Percentiles rank a stretch among this genome's conserved stretches.
Conservation (phyloP, 30 jellyfish, hydroid and myxozoan genomes). For the Rhopilema esculentum region DNA sequence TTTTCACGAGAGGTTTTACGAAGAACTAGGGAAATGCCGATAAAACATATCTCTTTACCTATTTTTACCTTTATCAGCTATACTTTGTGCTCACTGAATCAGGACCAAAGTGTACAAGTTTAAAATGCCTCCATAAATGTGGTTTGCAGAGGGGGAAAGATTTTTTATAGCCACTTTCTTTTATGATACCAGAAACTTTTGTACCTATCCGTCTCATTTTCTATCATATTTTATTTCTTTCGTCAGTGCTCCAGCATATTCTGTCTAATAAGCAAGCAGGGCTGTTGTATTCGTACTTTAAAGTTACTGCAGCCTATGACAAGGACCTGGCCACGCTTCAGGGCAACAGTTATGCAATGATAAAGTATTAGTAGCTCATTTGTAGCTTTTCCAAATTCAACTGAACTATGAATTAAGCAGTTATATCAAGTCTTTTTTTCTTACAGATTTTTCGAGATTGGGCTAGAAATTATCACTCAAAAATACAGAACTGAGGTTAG, state of each 20-base stretch:
- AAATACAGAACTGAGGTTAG: no score
- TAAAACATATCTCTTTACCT: neutral
- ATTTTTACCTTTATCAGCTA: no score
- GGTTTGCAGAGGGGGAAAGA: neutral
- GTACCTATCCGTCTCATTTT: neutral
- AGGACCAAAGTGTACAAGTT: neutral
- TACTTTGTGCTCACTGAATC: neutral
- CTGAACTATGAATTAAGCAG: no score
- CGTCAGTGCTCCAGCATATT: neutral
- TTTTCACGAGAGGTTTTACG: neutral
- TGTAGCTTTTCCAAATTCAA: no score
- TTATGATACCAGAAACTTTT: neutral
- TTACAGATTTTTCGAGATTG: no score
- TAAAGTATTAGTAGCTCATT: no score
- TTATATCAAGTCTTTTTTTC: no score
- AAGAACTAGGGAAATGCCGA: neutral
- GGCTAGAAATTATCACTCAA: no score
- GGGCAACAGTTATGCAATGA: no score
- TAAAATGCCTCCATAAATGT: neutral
- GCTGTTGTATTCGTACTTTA: neutral
- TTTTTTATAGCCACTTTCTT: neutral
- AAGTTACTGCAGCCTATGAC: neutral
- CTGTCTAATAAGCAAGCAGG: neutral
- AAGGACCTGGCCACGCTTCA: no score
- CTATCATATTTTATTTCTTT: neutral